Conservation (phyloP, 2,797 vertebrate species). For the Phoebastria nigripes region DNA sequence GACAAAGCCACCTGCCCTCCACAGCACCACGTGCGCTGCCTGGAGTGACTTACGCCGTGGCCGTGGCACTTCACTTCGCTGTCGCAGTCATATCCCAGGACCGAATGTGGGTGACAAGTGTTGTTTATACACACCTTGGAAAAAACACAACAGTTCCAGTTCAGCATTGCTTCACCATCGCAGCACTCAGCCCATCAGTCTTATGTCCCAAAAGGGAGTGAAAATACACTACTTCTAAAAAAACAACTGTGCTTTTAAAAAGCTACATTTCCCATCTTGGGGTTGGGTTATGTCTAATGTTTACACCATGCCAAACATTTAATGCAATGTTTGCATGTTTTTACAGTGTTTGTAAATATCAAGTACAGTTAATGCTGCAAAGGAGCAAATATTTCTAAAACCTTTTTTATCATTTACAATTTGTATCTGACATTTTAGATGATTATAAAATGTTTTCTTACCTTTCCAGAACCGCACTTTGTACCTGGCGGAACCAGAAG, state of each 20-base stretch:
- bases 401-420: not conserved
- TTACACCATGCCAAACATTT: not conserved
- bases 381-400: not conserved
- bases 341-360: not conserved
- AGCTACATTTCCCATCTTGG: not conserved
- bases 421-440: not conserved
- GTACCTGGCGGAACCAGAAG: constrained; percentile 28
- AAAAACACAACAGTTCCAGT: not conserved
- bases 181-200: accelerated
- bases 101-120: constrained; percentile 72
- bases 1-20: no score
- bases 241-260: not conserved
- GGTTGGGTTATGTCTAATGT: not conserved
- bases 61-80: constrained; percentile 66
- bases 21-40: no score
- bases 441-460: not conserved
- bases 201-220: not conserved
- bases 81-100: constrained; percentile 69
- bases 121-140: constrained; percentile 78
- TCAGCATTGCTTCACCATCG: not conserved
- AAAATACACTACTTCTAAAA: not conserved
- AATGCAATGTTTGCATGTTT: accelerated
- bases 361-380: not conserved
- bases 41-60: constrained; percentile 73
- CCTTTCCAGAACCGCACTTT: constrained; percentile 46